Evolutionary conservation across 1,140 invertebrate genomes (phyloP).

Genomic region (Lycorma delicatula): DNA sequence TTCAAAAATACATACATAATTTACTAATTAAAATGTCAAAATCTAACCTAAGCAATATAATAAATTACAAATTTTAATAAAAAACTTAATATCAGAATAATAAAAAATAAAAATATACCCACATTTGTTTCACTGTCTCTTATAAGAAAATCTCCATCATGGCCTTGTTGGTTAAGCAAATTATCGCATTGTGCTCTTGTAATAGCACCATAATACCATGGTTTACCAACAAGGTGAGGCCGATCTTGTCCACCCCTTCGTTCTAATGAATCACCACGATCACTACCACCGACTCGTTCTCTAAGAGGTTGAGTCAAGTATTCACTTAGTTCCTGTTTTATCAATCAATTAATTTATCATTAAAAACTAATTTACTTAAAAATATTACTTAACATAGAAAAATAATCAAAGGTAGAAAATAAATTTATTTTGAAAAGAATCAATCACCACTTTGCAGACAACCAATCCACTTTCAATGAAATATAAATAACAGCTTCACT

Average conservation of each 20-base stretch:
- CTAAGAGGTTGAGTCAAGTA: conserved; percentile 66
- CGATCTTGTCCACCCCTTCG: conserved; percentile 41
- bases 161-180: conserved; percentile 84
- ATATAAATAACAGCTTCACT: too few species aligned
- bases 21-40: too few species aligned
- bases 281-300: conserved; percentile 32
- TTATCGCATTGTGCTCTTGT: conserved; percentile 91
- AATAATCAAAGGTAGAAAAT: too few species aligned
- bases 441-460: too few species aligned
- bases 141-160: conserved; percentile 97
- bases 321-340: conserved; percentile 64
- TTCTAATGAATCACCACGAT: conserved; percentile 19
- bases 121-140: conserved; percentile 98
- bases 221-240: conserved; percentile 65
- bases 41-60: too few species aligned
- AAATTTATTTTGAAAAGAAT: too few species aligned
- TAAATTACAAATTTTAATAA: too few species aligned
- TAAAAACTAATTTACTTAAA: conserved; percentile 9
- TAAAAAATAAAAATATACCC: too few species aligned
- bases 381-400: too few species aligned
- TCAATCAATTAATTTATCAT: conserved; percentile 6
- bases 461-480: too few species aligned
- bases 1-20: too few species aligned
- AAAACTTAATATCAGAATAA: too few species aligned
- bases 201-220: conserved; percentile 96